Conservation (phyloP, 2,797 vertebrate species). For the Acipenser oxyrinchus region DNA sequence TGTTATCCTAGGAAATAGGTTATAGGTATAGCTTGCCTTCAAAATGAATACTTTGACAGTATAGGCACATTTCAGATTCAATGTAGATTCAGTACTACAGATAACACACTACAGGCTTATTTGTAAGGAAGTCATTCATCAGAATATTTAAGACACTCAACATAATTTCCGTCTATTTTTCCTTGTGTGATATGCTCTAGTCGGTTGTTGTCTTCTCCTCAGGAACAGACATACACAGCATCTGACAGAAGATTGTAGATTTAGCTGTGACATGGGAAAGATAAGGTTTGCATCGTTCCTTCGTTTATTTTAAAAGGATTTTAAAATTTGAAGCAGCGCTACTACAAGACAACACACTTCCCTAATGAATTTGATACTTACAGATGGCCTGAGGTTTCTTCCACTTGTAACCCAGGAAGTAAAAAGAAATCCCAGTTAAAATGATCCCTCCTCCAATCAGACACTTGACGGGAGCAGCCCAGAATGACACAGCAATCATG, state of each 20-base stretch:
- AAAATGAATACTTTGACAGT: too few relatives aligned
- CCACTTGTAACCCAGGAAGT: slow-evolving; percentile 64
- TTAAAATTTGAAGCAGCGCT: slow-evolving; percentile 15
- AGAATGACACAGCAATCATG: slow-evolving; percentile 65
- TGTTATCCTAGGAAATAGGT: too few relatives aligned
- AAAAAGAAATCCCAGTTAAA: slow-evolving; percentile 59
- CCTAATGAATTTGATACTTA: slow-evolving; percentile 28
- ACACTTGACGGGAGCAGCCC: slow-evolving; percentile 59
- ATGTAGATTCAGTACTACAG: too few relatives aligned
- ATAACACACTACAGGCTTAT: too few relatives aligned
- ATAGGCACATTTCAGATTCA: too few relatives aligned
- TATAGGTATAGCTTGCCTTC: too few relatives aligned
- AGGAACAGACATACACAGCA: slow-evolving; percentile 62
- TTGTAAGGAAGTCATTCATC: too few relatives aligned
- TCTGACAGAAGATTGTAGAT: slow-evolving; percentile 66
- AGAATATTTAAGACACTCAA: too few relatives aligned
- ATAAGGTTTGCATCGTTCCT: slow-evolving; percentile 4
- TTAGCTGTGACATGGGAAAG: slow-evolving; percentile 48
- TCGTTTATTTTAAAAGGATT: background rate
- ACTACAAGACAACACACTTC: background rate
- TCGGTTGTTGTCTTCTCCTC: slow-evolving; percentile 41
- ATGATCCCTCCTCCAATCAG: slow-evolving; percentile 54
- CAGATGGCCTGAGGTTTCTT: slow-evolving; percentile 60
- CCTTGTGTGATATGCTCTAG: background rate
- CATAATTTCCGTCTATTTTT: too few relatives aligned